A percentile compares a stretch with the other conserved stretches of the same genome.
Evolutionary conservation across 2,113 vertebrate species (phyloP).

Genomic region (Andinoacara biseriatus): DNA sequence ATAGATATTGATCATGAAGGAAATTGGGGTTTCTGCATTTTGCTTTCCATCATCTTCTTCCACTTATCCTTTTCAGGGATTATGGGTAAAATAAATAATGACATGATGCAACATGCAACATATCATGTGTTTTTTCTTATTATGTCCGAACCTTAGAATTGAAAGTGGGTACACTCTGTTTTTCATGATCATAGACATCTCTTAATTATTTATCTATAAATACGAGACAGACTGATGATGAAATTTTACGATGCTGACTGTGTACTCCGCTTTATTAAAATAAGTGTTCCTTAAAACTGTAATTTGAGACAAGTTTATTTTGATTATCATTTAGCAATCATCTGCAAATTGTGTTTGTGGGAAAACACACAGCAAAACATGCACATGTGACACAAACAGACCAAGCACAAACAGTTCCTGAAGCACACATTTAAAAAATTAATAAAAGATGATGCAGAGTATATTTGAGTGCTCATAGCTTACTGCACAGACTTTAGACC

Average conservation of each 20-base stretch:
- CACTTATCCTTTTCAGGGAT: too few relatives aligned
- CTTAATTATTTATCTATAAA: too few relatives aligned
- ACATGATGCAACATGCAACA: not conserved
- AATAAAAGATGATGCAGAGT: not conserved
- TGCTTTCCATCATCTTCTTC: too few relatives aligned
- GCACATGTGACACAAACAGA: conserved; percentile 3
- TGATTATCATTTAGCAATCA: not conserved
- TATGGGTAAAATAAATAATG: not conserved
- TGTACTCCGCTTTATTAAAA: too few relatives aligned
- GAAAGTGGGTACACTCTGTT: not conserved
- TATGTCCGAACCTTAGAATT: not conserved
- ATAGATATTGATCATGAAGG: too few relatives aligned
- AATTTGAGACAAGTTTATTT: not conserved
- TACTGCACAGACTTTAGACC: not conserved
- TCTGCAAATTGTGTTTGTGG: not conserved
- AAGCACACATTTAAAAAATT: not conserved
- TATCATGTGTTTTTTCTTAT: not conserved
- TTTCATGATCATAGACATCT: not conserved
- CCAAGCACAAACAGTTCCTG: not conserved
- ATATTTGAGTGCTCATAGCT: conserved; percentile 8
- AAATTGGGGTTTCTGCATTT: not conserved
- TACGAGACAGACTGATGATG: too few relatives aligned
- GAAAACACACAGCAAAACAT: conserved; percentile 14
- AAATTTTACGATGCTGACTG: too few relatives aligned
- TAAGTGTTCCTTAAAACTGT: not conserved